phyloP scores from a whole-genome alignment of 2,797 vertebrate species.

The Ataeniobius toweri region DNA sequence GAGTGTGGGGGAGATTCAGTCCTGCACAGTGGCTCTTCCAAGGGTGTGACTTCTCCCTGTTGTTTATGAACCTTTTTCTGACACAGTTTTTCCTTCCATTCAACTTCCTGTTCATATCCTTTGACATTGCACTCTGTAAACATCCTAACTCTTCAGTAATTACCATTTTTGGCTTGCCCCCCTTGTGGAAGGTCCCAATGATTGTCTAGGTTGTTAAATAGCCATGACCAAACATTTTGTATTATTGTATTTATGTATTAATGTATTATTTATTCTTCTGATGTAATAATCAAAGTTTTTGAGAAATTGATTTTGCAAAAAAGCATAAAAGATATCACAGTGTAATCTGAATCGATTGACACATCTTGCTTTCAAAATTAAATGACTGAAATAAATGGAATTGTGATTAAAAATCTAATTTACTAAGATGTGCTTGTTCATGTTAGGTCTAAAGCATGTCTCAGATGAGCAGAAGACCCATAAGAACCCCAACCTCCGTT shows the following conservation, averaged over 20 bases:
- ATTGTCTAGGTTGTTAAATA: background rate
- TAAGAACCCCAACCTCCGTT: constrained; percentile 90
- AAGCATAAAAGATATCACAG: too few species aligned
- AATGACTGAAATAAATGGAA: background rate
- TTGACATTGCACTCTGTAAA: background rate
- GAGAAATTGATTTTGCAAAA: background rate
- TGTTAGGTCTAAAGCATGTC: constrained; percentile 89
- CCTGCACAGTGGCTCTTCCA: background rate
- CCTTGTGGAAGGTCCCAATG: background rate
- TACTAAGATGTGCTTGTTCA: background rate
- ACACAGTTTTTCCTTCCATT: background rate
- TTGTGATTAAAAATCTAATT: background rate
- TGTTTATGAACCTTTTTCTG: background rate
- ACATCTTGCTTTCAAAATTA: background rate
- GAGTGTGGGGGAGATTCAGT: background rate
- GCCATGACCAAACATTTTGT: background rate
- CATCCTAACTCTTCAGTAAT: background rate
- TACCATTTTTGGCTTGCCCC: background rate
- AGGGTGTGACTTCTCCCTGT: background rate
- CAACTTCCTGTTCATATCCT: background rate
- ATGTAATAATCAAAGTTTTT: background rate
- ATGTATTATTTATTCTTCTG: too few species aligned
- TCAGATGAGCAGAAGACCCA: constrained; percentile 91
- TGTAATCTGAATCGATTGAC: background rate
- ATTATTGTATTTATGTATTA: background rate